Conservation (phyloP, 2,888 invertebrate species). For the Deroplatys truncata region DNA sequence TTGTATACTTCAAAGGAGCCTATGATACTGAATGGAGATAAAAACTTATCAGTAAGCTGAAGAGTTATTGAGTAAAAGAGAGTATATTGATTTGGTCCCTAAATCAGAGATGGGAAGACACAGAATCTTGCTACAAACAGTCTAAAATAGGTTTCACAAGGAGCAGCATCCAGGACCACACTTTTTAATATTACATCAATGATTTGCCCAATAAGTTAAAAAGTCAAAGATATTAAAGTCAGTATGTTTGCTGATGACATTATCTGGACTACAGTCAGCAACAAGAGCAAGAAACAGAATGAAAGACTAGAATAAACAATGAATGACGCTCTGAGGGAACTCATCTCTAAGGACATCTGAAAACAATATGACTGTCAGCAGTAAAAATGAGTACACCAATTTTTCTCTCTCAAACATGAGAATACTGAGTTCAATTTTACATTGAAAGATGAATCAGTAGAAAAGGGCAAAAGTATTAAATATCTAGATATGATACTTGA, state of each 20-base stretch:
- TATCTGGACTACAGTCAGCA: not conserved
- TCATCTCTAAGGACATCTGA: not conserved
- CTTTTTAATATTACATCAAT: not conserved
- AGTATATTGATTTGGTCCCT: too few relatives aligned
- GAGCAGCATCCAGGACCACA: not conserved
- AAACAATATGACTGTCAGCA: not conserved
- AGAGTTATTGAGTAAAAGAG: too few relatives aligned
- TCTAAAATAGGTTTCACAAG: not conserved
- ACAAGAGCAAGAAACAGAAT: not conserved
- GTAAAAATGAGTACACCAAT: not conserved
- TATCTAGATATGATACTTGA: not conserved
- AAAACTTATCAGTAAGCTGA: too few relatives aligned
- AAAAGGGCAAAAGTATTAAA: not conserved
- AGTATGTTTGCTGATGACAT: not conserved
- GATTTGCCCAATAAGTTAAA: not conserved
- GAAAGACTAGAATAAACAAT: not conserved
- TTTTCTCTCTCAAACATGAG: not conserved
- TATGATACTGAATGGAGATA: too few relatives aligned
- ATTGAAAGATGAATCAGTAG: not conserved
- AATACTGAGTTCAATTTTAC: not conserved
- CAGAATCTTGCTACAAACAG: not conserved
- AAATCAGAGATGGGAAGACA: not conserved
- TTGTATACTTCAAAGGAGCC: too few relatives aligned
- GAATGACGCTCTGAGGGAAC: not conserved
- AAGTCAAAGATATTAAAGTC: not conserved